Base-by-base conservation (phyloP, 2,888 invertebrate species). In the Lochmaea capreae region DNA sequence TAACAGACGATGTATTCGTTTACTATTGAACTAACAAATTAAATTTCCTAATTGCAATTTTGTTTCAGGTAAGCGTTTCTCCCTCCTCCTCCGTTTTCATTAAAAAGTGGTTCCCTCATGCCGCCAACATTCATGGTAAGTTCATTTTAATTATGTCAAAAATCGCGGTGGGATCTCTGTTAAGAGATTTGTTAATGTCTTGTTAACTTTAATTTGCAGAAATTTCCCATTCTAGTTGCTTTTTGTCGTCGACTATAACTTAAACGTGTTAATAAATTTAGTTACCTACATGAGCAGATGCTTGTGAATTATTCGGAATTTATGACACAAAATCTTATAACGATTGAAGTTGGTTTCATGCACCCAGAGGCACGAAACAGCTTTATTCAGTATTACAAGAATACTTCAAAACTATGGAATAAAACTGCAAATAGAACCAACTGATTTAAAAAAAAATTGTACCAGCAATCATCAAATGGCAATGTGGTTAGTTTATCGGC, bases 91-190 rank as follows among this genome's bases (percentile, higher is more conserved):
- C 39, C 42, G 26, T 58, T 18, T 58, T 22, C 58, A 26, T 58
- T 58, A 26, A 58, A 58, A 58, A 18, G 18, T 58, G 58, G 26
- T 14, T 58, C 26, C 22, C 58, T 26, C 49, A 14, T 58, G 11
- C 26, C 14, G 9, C 12, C 26, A 22, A 10, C 58, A 26, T 33
- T 49, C 46, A 62, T 54, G 62, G 62, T 69, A 69, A 69, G 69
- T 69, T 69, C 52, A 62, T 69, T 69, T 69, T 69, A 69, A 69
- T 69, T 69, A 69, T 62, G 62, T 69, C 69, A 69, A 69, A 69
- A 69, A 69, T 52, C 54, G 62, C 69, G 49, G 16, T 52, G 16
- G 69, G 62, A 61, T 68, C 26, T 33, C 69, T 52, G 42, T 39
- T 39, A 39, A 62, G 52, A 62, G 69, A 62, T 16, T 69, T 69